A percentile compares a stretch with the other conserved stretches of the same genome.
Conservation (phyloP, 2,113 vertebrate species). For the Nothoprocta pentlandii region DNA sequence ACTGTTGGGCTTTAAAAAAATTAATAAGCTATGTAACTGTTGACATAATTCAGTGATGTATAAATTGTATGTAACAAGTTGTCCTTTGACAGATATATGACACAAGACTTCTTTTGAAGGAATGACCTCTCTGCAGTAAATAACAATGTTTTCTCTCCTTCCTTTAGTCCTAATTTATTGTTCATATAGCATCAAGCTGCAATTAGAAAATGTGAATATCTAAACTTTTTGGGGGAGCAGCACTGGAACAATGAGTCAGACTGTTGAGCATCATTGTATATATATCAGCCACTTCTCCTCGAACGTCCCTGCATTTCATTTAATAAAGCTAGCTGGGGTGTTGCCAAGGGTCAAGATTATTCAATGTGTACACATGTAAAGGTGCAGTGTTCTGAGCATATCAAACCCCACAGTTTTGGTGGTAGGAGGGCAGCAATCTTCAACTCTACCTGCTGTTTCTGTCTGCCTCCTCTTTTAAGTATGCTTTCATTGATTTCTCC, state of each 20-base stretch:
- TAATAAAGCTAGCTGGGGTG: background rate
- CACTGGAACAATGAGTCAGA: background rate
- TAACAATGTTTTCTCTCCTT: background rate
- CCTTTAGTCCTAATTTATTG: slow-evolving; percentile 34
- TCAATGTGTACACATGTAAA: background rate
- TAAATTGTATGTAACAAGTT: background rate
- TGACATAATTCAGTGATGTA: slow-evolving; percentile 1
- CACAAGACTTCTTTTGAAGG: slow-evolving; percentile 14
- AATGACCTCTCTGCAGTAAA: slow-evolving; percentile 50
- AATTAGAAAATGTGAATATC: slow-evolving; percentile 13
- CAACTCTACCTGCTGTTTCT: background rate
- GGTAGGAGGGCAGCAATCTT: background rate
- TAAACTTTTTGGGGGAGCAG: background rate
- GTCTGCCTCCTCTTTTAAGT: background rate
- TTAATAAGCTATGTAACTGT: slow-evolving; percentile 3
- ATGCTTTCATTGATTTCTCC: background rate
- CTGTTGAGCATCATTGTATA: background rate
- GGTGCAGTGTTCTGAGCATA: background rate
- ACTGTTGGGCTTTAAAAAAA: background rate
- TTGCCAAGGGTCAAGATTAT: background rate
- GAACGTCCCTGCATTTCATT: background rate
- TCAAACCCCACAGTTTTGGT: background rate
- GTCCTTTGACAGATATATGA: background rate
- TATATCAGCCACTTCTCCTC: background rate
- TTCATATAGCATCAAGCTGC: background rate